Evolutionary conservation across 2,797 vertebrate species (phyloP).

Genomic region (Ispidina picta): DNA sequence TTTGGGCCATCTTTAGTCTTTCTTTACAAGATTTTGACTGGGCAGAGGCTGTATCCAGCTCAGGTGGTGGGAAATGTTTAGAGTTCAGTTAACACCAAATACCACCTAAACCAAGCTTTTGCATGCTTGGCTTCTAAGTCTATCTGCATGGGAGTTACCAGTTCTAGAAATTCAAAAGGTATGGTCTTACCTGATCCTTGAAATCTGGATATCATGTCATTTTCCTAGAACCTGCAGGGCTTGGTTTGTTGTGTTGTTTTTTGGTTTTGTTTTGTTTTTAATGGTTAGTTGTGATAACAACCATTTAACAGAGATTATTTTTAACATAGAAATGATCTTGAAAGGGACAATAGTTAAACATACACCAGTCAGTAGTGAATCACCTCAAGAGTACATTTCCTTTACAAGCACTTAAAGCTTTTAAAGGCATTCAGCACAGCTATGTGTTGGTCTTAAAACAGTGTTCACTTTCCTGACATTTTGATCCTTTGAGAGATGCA

Average conservation of each 20-base stretch:
- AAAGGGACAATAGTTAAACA: neutral
- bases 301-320: neutral
- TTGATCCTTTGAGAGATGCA: neutral
- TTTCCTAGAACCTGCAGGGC: neutral
- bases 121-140: neutral
- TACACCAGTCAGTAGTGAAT: neutral
- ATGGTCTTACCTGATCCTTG: neutral
- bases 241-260: neutral
- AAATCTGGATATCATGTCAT: neutral
- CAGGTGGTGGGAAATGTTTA: neutral
- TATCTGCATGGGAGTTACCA: neutral
- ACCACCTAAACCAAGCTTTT: neutral
- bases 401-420: neutral
- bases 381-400: neutral
- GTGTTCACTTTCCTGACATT: neutral
- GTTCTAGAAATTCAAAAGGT: neutral
- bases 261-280: neutral
- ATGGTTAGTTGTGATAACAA: neutral
- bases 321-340: neutral
- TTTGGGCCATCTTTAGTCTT: neutral
- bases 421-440: neutral
- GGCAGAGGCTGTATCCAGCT: neutral
- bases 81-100: neutral
- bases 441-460: neutral
- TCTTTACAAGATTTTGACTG: neutral